A percentile compares a stretch with the other conserved stretches of the same genome.
phyloP scores from a whole-genome alignment of 2,888 invertebrate genomes.

The Tenthredo mesomela region DNA sequence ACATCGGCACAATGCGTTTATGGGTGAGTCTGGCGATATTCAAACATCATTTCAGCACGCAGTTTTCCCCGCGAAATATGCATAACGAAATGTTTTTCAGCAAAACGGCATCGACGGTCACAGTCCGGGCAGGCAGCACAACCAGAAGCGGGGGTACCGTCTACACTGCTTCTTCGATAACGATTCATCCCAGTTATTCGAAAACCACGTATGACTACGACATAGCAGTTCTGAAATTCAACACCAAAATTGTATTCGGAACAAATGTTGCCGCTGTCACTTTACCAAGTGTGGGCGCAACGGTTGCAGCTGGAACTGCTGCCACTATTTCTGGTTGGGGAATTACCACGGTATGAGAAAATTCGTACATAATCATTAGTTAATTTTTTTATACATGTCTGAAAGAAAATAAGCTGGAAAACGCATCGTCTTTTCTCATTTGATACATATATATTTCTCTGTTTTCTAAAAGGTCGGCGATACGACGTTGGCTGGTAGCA shows the following conservation, averaged over 20 bases:
- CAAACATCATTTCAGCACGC: neutral
- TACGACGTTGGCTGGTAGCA: neutral
- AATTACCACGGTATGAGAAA: constrained; percentile 13
- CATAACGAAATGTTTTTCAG: constrained; percentile 2
- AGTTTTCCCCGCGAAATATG: neutral
- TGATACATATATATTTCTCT: neutral
- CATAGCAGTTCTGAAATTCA: constrained; percentile 39
- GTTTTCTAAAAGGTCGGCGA: constrained; percentile 18
- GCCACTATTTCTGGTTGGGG: constrained; percentile 47
- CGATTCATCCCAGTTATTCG: constrained; percentile 37
- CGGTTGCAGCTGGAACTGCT: constrained; percentile 12
- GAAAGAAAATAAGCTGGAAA: too few species aligned
- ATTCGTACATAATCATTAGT: neutral
- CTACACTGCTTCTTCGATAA: constrained; percentile 14
- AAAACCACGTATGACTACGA: constrained; percentile 46
- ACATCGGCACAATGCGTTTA: constrained; percentile 43
- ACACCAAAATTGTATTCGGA: neutral
- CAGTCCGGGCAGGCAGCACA: constrained; percentile 25
- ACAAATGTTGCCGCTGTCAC: neutral
- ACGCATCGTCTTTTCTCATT: too few species aligned
- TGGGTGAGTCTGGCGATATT: constrained; percentile 16
- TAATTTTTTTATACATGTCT: neutral
- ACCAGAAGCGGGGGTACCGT: neutral
- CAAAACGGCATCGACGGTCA: constrained; percentile 9
- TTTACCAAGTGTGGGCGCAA: constrained; percentile 20